Evolutionary conservation across 2,888 invertebrate genomes (phyloP).

Genomic region (Hypercompe scribonia): DNA sequence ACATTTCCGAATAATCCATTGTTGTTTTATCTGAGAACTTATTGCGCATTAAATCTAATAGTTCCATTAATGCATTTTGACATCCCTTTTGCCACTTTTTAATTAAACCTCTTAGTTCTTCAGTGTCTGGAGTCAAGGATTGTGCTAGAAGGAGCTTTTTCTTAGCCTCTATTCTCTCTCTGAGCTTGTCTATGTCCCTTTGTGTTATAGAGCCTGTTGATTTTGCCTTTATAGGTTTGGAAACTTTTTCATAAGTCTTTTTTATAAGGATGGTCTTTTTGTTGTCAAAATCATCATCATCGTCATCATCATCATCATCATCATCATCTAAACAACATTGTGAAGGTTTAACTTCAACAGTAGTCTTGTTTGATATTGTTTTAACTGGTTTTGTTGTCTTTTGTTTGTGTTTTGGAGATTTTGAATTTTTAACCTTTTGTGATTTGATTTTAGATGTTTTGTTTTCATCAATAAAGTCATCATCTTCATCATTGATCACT

Average conservation of each 20-base stretch:
- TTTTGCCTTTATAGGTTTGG: conserved; percentile 71
- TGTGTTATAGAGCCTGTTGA: conserved; percentile 81
- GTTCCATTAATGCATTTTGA: conserved; percentile 81
- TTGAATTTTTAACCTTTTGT: conserved; percentile 51
- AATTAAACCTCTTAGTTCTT: conserved; percentile 79
- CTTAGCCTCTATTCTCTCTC: conserved; percentile 75
- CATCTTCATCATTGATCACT: conserved; percentile 38
- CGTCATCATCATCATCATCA: conserved; percentile 77
- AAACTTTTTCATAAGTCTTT: conserved; percentile 74
- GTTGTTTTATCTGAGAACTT: conserved; percentile 74
- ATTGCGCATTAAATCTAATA: conserved; percentile 78
- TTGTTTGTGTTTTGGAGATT: conserved; percentile 53
- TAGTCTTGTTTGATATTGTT: conserved; percentile 33
- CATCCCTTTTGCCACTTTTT: conserved; percentile 86
- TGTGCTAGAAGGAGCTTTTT: conserved; percentile 73
- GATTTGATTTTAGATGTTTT: conserved; percentile 38
- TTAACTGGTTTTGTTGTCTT: conserved; percentile 44
- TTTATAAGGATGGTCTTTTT: conserved; percentile 74
- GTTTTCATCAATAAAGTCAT: conserved; percentile 65
- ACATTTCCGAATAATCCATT: conserved; percentile 81
- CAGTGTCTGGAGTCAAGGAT: conserved; percentile 75
- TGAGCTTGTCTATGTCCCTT: conserved; percentile 77
- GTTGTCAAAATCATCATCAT: conserved; percentile 70
- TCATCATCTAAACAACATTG: conserved; percentile 70
- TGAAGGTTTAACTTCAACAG: conserved; percentile 40